phyloP scores from a whole-genome alignment of 2,113 vertebrate genomes.

The Isurus oxyrinchus region DNA sequence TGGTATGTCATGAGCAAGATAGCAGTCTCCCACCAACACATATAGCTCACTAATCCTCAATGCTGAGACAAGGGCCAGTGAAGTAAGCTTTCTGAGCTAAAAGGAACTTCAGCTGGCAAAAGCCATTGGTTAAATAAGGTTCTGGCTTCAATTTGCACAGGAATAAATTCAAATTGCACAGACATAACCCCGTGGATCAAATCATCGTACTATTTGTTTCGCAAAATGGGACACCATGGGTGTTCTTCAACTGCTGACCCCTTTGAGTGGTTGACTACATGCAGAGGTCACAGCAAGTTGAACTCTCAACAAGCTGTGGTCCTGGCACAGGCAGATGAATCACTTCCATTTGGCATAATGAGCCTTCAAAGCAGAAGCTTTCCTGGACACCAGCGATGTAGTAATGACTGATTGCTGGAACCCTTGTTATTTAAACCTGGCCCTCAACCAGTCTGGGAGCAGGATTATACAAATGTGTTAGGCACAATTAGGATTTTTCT shows the following conservation, averaged over 20 bases:
- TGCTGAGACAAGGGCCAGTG: not conserved
- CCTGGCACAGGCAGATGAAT: not conserved
- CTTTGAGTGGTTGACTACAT: not conserved
- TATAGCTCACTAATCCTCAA: not conserved
- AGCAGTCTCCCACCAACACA: not conserved
- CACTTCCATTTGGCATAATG: not conserved
- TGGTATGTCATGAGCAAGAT: not conserved
- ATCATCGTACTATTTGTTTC: not conserved
- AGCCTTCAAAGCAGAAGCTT: not conserved
- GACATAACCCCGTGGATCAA: not conserved
- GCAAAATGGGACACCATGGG: not conserved
- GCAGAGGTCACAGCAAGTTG: not conserved
- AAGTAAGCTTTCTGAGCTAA: not conserved
- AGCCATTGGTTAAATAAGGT: not conserved
- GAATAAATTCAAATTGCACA: not conserved
- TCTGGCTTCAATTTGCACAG: not conserved
- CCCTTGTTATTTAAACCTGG: not conserved
- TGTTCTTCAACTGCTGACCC: not conserved
- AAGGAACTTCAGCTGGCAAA: slow-evolving; percentile 8
- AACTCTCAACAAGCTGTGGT: not conserved
- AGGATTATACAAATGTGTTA: not conserved
- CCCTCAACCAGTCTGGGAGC: slow-evolving; percentile 21
- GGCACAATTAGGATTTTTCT: not conserved
- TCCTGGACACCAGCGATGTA: slow-evolving; percentile 15
- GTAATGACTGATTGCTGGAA: slow-evolving; percentile 16